A percentile compares a stretch with the other conserved stretches of the same genome.
Evolutionary conservation across 2,888 invertebrate species (phyloP).

Genomic region (Conus canariensis): DNA sequence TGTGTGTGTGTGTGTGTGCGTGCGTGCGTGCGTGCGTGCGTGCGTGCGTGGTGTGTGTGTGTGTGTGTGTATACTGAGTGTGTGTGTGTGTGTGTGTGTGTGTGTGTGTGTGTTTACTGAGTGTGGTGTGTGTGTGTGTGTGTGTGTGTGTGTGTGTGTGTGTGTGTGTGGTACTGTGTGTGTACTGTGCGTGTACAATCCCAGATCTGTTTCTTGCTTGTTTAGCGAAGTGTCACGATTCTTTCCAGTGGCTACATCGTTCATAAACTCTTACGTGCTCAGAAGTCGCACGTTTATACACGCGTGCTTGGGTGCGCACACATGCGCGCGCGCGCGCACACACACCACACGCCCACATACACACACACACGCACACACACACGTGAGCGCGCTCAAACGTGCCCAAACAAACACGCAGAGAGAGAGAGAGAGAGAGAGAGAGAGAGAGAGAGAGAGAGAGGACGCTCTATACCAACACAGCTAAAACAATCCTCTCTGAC

Average conservation of each 20-base stretch:
- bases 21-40: conserved; percentile 9
- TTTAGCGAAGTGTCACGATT: too few species aligned
- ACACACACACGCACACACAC: neutral
- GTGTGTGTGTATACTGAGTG: conserved; percentile 21
- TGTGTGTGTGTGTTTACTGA: conserved; percentile 12
- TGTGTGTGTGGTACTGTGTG: neutral
- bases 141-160: conserved; percentile 32
- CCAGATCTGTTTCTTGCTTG: too few species aligned
- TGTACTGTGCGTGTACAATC: neutral
- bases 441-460: neutral
- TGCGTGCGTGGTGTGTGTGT: conserved; percentile 22
- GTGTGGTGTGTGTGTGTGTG: neutral
- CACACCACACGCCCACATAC: too few species aligned
- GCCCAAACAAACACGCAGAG: neutral
- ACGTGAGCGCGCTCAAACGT: neutral
- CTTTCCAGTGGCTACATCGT: too few species aligned
- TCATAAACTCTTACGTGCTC: too few species aligned
- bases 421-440: neutral
- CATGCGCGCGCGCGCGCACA: neutral
- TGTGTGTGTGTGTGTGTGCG: conserved; percentile 26
- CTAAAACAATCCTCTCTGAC: neutral
- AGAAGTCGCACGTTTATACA: too few species aligned
- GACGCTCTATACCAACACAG: neutral
- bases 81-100: conserved; percentile 28
- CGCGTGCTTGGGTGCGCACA: too few species aligned